Base-by-base conservation (phyloP, 2,113 vertebrate genomes). In the Halichoeres trimaculatus region DNA sequence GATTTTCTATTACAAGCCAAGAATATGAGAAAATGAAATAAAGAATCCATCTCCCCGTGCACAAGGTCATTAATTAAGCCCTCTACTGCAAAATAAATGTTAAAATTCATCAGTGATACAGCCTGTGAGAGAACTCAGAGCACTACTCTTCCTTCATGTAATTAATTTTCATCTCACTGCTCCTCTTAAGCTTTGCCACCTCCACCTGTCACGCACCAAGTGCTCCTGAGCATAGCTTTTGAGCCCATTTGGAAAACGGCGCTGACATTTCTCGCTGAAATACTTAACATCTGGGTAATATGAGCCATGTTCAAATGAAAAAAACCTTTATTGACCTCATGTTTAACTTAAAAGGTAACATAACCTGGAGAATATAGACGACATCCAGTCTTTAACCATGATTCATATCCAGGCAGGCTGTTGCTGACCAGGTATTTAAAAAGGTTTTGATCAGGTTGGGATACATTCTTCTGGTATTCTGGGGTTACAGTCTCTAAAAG, bases 51-150 rank as follows among this genome's bases (percentile, higher is more conserved):
- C 77, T 6, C 41, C 64, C 55, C n/a, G 4, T 66, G 74, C 62
- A 45, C 59, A 56, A 12, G 20, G 74, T 78, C 71, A 84, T 88
- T 85, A 85, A 88, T 81, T 85, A 85, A 80, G 65, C 48, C 50
- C 53, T 70, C 56, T 35, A 53, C 55, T 36, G 67, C 55, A 78
- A 83, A 76, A 81, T 66, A 41, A 48, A 22, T 66, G 76, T 78
- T 83, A 47, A 73, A 68, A 81, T 83, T 78, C 50, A 73, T 77
- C 76, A 80, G 54, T 1, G 58, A 61, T 65, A 24, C 43, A 53
- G 48, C 62, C 71, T 67, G 63, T 40, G 64, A 59, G 41, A 69
- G 64, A 70, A 36, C 51, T 74, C 38, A 10, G n/a, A 66, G 74
- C 48, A 64, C 75, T 63, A 70, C 63, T 67, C 61, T 55, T 24